Evolutionary conservation across 2,888 invertebrate species (phyloP), one percentile per base, ranked within the genome.

Genomic region (Netelia melanura): DNA sequence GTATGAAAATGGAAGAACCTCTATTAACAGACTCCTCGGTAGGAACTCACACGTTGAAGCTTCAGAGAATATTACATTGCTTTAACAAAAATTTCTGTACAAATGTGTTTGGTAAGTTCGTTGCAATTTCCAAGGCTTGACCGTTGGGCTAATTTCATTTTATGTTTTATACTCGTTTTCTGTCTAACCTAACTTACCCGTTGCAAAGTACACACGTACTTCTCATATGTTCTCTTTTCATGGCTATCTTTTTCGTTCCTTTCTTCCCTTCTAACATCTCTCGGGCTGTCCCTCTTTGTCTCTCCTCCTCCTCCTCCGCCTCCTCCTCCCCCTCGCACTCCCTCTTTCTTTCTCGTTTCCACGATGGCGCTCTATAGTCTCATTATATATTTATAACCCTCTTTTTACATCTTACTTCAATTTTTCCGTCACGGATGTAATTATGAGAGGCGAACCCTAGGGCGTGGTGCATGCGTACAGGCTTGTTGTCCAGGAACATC

Each of bases 111-210:
- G 14, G n/a, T 43, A 23, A 61, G 61, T n/a, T 17, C 44, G 11
- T 58, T 61, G 23, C 21, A 61, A 74, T 30, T 43, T 23, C 25
- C 25, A 17, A 23, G 44, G 14, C 21, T 52, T 25, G 43, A 5
- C 21, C 10, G 44, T 74, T 25, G 62, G 11, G 62, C 48, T 74
- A 74, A 74, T 74, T 74, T 25, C 61, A 72, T 72, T 72, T 61
- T 14, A 61, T 72, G 58, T 61, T 1, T 38, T 21, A 5, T 25
- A 23, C 43, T 43, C 43, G 3, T 38, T 72, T 44, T 23, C n/a
- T 14, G 3, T 61, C 23, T 3, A 61, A 61, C 23, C 58, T 14
- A 61, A 61, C 23, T 23, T 6, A 30, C 43, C 58, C 48, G 14
- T n/a, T 21, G 14, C 30, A 17, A 62, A 25, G 25, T 52, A 23